Conservation (phyloP, 2,888 invertebrate species). For the Byasa hedistus region DNA sequence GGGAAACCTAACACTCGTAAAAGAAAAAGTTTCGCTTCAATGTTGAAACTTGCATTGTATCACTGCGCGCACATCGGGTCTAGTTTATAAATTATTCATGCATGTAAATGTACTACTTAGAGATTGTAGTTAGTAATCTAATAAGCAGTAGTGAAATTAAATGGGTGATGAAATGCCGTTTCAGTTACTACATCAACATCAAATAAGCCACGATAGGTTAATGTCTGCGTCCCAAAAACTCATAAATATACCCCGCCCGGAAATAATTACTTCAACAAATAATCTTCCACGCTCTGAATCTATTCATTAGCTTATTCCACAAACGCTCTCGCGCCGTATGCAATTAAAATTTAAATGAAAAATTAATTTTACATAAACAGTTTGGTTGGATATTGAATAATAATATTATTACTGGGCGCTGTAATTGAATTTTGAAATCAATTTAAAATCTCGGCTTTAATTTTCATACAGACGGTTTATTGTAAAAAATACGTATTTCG, state of each 20-base stretch:
- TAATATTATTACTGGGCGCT: constrained; percentile 13
- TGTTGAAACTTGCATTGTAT: background rate
- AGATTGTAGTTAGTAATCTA: background rate
- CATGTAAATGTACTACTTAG: background rate
- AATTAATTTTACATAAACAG: constrained; percentile 28
- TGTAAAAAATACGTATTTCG: too few species aligned
- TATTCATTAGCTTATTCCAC: constrained; percentile 24
- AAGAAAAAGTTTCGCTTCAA: background rate
- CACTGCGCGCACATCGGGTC: background rate
- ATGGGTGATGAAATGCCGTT: background rate
- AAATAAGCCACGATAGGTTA: background rate
- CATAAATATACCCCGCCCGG: constrained; percentile 8
- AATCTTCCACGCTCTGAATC: constrained; percentile 28
- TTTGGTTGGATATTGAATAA: constrained; percentile 15
- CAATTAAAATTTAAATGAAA: constrained; percentile 29
- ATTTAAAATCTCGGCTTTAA: constrained; percentile 12
- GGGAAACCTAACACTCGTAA: too few species aligned
- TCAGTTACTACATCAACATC: background rate
- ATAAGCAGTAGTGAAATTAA: background rate
- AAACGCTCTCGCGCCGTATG: constrained; percentile 11
- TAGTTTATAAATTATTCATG: too few species aligned
- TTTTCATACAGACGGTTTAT: too few species aligned
- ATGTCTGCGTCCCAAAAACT: background rate
- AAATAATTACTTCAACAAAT: constrained; percentile 29
- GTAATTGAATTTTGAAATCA: constrained; percentile 20